Conservation (phyloP, 2,797 vertebrate genomes). For the Hafferia zeledoni region DNA sequence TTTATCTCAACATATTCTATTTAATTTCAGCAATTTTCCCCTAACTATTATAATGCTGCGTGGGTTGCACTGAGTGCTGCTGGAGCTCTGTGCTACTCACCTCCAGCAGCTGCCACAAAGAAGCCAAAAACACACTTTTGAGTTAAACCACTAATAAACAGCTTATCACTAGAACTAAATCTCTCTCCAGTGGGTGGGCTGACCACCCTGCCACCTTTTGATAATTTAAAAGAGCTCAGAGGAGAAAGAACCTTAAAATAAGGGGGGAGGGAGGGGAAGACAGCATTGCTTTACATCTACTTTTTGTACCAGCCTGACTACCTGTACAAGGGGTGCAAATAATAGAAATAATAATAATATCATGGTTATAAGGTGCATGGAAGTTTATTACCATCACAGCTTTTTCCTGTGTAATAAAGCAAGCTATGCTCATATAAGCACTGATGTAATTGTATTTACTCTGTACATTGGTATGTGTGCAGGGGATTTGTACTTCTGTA, state of each 20-base stretch:
- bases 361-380: neutral
- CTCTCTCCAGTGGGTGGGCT: neutral
- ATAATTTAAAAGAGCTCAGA: neutral
- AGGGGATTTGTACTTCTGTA: neutral
- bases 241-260: neutral
- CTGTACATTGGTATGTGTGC: neutral
- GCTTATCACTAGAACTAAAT: neutral
- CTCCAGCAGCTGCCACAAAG: neutral
- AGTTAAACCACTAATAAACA: conserved; percentile 11
- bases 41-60: neutral
- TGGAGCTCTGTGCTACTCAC: neutral
- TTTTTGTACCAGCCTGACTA: neutral
- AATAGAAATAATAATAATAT: too few relatives aligned
- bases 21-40: conserved; percentile 13
- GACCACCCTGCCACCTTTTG: neutral
- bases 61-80: conserved; percentile 4
- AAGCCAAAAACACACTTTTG: neutral
- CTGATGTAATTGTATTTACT: neutral
- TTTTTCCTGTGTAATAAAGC: neutral
- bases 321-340: rapidly evolving
- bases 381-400: neutral
- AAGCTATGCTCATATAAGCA: neutral
- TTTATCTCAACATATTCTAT: conserved; percentile 28
- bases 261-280: rapidly evolving
- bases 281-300: neutral